Evolutionary conservation across 2,113 vertebrate species (phyloP), one percentile per base, ranked within the genome.

Genomic region (Solenodon paradoxus): DNA sequence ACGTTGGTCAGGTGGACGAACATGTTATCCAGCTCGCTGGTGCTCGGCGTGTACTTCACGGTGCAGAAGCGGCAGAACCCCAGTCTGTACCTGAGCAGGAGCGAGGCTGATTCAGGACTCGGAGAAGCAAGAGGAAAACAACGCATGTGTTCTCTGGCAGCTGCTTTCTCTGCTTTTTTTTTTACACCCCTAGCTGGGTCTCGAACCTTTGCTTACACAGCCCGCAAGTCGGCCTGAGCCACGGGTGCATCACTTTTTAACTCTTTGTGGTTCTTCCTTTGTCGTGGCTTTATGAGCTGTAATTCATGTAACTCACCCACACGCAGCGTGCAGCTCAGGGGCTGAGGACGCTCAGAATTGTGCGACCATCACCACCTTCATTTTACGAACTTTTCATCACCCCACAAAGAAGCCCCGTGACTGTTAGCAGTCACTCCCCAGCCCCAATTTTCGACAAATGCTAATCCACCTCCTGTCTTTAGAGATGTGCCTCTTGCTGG

Each of bases 1-100:
- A 99, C 99, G 0, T 99, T 99, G 57, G 99, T 99, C 86, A 99
- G 99, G 61, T 99, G 99, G 0, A 99, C 99, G 93, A 99, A 99
- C 99, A 99, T 99, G 98, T 99, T 99, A 97, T 99, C 99, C 97
- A 99, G 96, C 91, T 99, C 99, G 63, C 99, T 99, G 51, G 99
- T 99, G 95, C 99, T 99, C 1, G 99, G 99, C 0, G 99, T 99
- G 96, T 99, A 99, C 85, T 99, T 99, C 30, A 99, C 99, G 0
- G 99, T 99, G 98, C 99, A 99, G 97, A 99, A 99, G 11, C 99
- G 98, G 93, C 99, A 99, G 96, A 99, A 99, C 10, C 99, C 99
- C 13, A 99, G 99, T 77, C 99, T 99, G 66, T 99, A 99, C 99
- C 99, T 99, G 88, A 57, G 98, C 84, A 80, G 32, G 53, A 26